Base-by-base conservation (phyloP, 2,888 invertebrate genomes). In the Dyspetes luteomarginatus region DNA sequence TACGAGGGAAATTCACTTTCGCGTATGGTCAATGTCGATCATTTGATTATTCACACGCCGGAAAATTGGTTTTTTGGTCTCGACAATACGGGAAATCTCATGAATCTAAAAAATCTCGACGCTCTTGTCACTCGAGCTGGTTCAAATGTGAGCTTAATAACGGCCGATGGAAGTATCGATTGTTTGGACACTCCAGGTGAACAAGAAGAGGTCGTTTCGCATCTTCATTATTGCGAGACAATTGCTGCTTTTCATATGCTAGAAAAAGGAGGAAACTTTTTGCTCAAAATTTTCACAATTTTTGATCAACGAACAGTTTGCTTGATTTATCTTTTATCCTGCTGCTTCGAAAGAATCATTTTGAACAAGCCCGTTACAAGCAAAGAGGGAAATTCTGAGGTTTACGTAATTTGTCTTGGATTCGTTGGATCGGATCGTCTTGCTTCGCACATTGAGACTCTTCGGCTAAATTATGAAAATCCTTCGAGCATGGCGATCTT, bases 301-400 rank as follows among this genome's bases (percentile, higher is more conserved):
- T 98, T 97, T 89, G 98, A 98, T 90, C 94, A 95, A 81, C 93
- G 95, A n/a, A 96, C 97, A 0, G 93, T 98, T 0, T 95, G 95
- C 82, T 92, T 98, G 3, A 91, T 98, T 67, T 98, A 96, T 89
- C 92, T 98, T 7, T 93, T 99, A 2, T 95, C 95, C 86, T 95
- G 96, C 86, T 87, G 94, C 15, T 99, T 99, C 90, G 89, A 93
- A 30, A 93, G 95, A 89, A 95, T 98, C 0, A 93, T 94, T 84
- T 93, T 97, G 17, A 96, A 95, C 89, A 99, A 99, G 90, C 98
- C 99, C 0, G 95, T 95, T 0, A 97, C 97, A 0, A 98, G 98
- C n/a, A 97, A 97, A 89, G 96, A 96, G 88, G 98, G 98, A 4
- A 99, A 99, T 92, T 98, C 98, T 0, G 99, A 99, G 92, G 95